A percentile compares a stretch with the other conserved stretches of the same genome.
These are phyloP conservation scores for Nanorana parkeri DNA, from an alignment of 2,113 vertebrate genomes.

Conservation along the genomic window DNA sequence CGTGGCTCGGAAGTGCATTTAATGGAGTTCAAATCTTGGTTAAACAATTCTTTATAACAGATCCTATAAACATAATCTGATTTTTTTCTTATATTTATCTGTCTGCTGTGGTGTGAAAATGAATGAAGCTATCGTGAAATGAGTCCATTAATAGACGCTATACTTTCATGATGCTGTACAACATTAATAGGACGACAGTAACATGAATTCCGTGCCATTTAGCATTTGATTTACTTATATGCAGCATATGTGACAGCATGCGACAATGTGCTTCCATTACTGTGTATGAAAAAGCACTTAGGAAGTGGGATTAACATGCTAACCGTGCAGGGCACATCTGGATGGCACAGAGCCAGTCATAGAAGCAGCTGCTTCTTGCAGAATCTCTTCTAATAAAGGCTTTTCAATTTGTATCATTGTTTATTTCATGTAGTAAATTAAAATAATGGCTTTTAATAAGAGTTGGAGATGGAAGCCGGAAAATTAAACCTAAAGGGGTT, in stretches of 20 bases:
- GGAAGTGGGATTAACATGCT: slow-evolving; percentile 24
- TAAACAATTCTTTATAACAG: no score
- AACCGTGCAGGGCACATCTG: slow-evolving; percentile 33
- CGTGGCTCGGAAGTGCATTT: no score
- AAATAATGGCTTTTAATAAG: background rate
- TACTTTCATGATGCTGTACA: background rate
- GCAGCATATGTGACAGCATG: slow-evolving; percentile 35
- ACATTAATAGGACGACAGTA: background rate
- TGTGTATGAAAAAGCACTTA: slow-evolving; percentile 46
- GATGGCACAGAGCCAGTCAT: slow-evolving; percentile 44
- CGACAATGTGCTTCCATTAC: slow-evolving; percentile 31
- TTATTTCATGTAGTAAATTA: slow-evolving; percentile 36
- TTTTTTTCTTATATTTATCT: no score
- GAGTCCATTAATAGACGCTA: background rate
- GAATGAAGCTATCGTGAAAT: no score
- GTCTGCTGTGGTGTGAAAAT: no score
- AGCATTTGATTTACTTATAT: slow-evolving; percentile 10
- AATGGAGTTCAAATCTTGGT: no score
- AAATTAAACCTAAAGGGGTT: background rate
- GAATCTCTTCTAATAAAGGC: slow-evolving; percentile 20
- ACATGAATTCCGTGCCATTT: slow-evolving; percentile 21
- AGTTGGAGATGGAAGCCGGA: background rate
- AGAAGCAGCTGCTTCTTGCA: slow-evolving; percentile 1
- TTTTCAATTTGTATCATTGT: slow-evolving; percentile 1
- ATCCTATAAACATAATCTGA: no score